phyloP scores from a whole-genome alignment of 2,113 vertebrate genomes.

The Oryzias melastigma region DNA sequence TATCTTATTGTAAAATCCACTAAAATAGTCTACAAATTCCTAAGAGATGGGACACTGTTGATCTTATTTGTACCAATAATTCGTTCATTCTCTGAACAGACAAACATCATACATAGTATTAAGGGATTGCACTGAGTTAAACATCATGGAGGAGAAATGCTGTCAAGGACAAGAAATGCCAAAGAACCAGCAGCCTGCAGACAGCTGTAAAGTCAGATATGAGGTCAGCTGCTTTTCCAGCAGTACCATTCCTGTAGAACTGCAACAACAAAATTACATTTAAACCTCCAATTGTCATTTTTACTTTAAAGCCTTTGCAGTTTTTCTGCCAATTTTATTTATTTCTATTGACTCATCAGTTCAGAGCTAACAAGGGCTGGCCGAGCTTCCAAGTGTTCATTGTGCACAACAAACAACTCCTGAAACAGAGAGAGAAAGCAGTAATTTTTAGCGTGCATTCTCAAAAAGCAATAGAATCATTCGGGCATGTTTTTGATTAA shows the following conservation, averaged over 20 bases:
- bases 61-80: no score
- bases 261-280: constrained; percentile 30
- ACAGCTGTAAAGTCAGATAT: constrained; percentile 31
- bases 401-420: constrained; percentile 34
- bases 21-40: no score
- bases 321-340: constrained; percentile 49
- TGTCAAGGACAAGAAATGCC: constrained; percentile 35
- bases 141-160: constrained; percentile 15
- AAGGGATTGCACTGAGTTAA: neutral
- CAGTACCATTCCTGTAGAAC: constrained; percentile 33
- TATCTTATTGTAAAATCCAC: no score
- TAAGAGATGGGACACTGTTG: no score
- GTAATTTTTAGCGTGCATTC: neutral
- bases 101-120: neutral
- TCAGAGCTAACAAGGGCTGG: constrained; percentile 30
- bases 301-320: constrained; percentile 53
- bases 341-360: constrained; percentile 57
- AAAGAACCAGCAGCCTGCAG: constrained; percentile 47
- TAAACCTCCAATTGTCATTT: constrained; percentile 44
- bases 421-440: constrained; percentile 7
- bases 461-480: constrained; percentile 15
- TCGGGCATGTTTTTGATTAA: constrained; percentile 24
- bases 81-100: no score
- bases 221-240: constrained; percentile 38
- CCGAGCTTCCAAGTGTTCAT: constrained; percentile 49